Conservation (phyloP, 1,140 invertebrate species). For the Drosophila rhopaloa region DNA sequence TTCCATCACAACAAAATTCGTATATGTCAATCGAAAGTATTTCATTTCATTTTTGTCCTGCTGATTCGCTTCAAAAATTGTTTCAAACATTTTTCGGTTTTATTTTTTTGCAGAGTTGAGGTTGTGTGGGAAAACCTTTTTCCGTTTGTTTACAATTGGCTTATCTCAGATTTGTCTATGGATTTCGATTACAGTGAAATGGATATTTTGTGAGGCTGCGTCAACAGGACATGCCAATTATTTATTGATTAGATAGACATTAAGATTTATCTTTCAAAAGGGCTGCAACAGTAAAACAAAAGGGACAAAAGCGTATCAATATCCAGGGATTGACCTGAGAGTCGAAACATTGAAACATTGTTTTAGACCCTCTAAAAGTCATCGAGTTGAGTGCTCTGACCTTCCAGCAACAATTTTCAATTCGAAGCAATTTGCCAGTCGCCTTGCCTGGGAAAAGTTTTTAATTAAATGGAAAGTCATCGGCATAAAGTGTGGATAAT, state of each 20-base stretch:
- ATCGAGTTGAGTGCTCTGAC: slow-evolving; percentile 14
- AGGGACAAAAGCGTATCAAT: slow-evolving; percentile 18
- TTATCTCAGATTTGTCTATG: slow-evolving; percentile 54
- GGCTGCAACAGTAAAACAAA: slow-evolving; percentile 6
- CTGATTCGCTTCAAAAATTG: slow-evolving; percentile 36
- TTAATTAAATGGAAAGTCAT: slow-evolving; percentile 43
- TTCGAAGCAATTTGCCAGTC: slow-evolving; percentile 34
- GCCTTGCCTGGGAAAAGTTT: slow-evolving; percentile 26
- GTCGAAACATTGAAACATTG: slow-evolving; percentile 6
- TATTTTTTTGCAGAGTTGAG: neutral
- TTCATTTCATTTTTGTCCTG: slow-evolving; percentile 41
- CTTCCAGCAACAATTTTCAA: slow-evolving; percentile 25
- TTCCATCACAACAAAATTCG: slow-evolving; percentile 48
- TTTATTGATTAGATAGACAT: slow-evolving; percentile 54
- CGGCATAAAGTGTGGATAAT: slow-evolving; percentile 34
- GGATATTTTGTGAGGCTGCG: slow-evolving; percentile 35
- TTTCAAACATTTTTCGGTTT: slow-evolving; percentile 28
- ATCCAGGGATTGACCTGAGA: slow-evolving; percentile 14
- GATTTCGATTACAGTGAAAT: slow-evolving; percentile 49
- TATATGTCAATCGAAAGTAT: slow-evolving; percentile 54
- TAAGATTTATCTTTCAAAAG: slow-evolving; percentile 44
- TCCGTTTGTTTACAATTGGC: slow-evolving; percentile 47
- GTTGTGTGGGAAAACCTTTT: slow-evolving; percentile 21
- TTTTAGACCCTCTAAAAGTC: slow-evolving; percentile 4
- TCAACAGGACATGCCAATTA: slow-evolving; percentile 47